Evolutionary conservation across 1,140 invertebrate species (phyloP).

Genomic region (Drosophila malerkotliana): DNA sequence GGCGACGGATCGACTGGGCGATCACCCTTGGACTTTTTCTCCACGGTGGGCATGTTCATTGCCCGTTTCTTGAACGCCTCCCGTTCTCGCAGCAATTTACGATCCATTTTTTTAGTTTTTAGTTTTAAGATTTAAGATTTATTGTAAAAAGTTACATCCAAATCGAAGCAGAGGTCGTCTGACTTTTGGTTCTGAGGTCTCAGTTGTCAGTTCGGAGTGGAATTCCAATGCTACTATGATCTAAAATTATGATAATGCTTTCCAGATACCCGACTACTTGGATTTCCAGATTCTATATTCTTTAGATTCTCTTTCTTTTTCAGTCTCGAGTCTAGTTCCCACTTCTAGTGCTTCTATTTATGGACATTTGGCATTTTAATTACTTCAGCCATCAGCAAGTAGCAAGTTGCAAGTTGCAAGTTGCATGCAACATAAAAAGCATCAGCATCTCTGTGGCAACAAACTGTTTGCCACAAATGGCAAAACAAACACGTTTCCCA

Average conservation of each 20-base stretch:
- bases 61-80: conserved; percentile 96
- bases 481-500: conserved; percentile 58
- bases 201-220: not conserved
- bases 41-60: conserved; percentile 92
- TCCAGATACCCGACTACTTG: not conserved
- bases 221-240: conserved; percentile 70
- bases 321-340: conserved; percentile 10
- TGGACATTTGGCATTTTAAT: conserved; percentile 58
- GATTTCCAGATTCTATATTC: conserved; percentile 11
- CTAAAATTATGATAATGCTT: conserved; percentile 67
- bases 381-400: conserved; percentile 48
- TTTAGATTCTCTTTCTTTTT: conserved; percentile 1
- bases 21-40: conserved; percentile 91
- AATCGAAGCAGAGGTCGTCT: conserved; percentile 21
- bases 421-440: not conserved
- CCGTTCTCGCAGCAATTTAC: conserved; percentile 93
- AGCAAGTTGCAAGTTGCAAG: not conserved
- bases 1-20: conserved; percentile 84
- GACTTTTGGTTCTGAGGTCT: not conserved
- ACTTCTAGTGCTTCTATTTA: conserved; percentile 44
- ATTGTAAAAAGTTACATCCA: not conserved
- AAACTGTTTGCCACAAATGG: conserved; percentile 52
- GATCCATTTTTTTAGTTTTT: conserved; percentile 91
- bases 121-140: not conserved
- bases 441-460: not conserved